Evolutionary conservation across 1,140 invertebrate species (phyloP).

Genomic region (Drosophila mojavensis): DNA sequence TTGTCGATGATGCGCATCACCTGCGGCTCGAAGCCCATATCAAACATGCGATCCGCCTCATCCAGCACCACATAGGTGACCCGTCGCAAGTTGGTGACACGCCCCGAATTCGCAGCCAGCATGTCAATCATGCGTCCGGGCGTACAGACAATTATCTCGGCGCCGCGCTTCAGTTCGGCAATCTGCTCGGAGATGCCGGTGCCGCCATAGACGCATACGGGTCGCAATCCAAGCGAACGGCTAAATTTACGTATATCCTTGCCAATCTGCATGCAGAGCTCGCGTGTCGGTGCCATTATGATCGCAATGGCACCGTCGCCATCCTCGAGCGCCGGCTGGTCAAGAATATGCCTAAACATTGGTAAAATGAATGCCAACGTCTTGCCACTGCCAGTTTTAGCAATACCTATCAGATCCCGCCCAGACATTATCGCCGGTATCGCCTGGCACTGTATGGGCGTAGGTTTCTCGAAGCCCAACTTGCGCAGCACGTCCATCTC

Average conservation of each 20-base stretch:
- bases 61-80: slow-evolving; percentile 99
- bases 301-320: slow-evolving; percentile 98
- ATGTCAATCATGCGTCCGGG: slow-evolving; percentile 99
- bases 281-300: slow-evolving; percentile 99
- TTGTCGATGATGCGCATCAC: slow-evolving; percentile 99
- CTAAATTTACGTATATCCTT: slow-evolving; percentile 98
- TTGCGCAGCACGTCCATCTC: slow-evolving; percentile 97
- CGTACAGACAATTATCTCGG: slow-evolving; percentile 99
- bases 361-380: slow-evolving; percentile 99
- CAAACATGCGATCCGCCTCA: slow-evolving; percentile 99
- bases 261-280: slow-evolving; percentile 99
- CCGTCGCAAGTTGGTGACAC: slow-evolving; percentile 97
- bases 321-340: slow-evolving; percentile 96
- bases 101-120: slow-evolving; percentile 98
- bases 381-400: slow-evolving; percentile 99
- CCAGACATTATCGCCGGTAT: slow-evolving; percentile 99
- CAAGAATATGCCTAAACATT: slow-evolving; percentile 99
- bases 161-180: slow-evolving; percentile 98
- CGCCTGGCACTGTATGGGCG: slow-evolving; percentile 99
- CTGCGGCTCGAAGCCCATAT: slow-evolving; percentile 99
- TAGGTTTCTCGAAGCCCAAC: slow-evolving; percentile 97
- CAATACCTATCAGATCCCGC: slow-evolving; percentile 98
- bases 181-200: slow-evolving; percentile 93
- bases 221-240: slow-evolving; percentile 92
- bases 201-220: slow-evolving; percentile 99